Evolutionary conservation across 2,113 vertebrate genomes (phyloP).

Genomic region (Pterocles burchelli): DNA sequence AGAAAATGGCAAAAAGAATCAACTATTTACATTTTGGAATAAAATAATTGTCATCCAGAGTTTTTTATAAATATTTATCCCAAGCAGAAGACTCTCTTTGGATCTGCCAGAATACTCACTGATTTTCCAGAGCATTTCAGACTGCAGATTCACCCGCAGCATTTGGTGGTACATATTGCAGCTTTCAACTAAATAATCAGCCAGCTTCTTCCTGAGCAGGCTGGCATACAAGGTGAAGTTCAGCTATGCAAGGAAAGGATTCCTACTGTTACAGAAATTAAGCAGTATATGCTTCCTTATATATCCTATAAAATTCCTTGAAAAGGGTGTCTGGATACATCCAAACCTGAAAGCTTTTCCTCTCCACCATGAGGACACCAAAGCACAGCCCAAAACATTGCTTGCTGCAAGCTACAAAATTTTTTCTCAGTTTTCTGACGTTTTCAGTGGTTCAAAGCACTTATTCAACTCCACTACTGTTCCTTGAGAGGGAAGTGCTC

Average conservation of each 20-base stretch:
- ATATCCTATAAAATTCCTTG: neutral
- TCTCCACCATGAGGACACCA: neutral
- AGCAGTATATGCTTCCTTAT: neutral
- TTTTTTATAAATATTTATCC: neutral
- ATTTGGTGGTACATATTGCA: neutral
- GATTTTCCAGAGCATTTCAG: neutral
- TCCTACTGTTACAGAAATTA: neutral
- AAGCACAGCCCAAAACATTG: neutral
- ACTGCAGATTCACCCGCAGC: neutral
- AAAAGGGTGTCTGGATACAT: neutral
- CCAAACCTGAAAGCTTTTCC: neutral
- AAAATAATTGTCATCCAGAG: neutral
- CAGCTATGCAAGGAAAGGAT: neutral
- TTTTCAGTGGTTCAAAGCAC: neutral
- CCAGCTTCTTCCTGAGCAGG: neutral
- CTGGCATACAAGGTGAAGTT: neutral
- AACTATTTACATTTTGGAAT: neutral
- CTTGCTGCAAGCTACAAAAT: neutral
- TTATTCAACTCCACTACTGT: neutral
- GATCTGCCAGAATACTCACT: neutral
- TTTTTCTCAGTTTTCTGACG: neutral
- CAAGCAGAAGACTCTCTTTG: neutral
- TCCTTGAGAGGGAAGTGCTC: neutral
- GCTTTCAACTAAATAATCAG: neutral
- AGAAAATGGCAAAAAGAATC: neutral